A percentile compares a stretch with the other conserved stretches of the same genome.
Evolutionary conservation across 2,888 invertebrate species (phyloP).

Genomic region (Trichopoda pennipes): DNA sequence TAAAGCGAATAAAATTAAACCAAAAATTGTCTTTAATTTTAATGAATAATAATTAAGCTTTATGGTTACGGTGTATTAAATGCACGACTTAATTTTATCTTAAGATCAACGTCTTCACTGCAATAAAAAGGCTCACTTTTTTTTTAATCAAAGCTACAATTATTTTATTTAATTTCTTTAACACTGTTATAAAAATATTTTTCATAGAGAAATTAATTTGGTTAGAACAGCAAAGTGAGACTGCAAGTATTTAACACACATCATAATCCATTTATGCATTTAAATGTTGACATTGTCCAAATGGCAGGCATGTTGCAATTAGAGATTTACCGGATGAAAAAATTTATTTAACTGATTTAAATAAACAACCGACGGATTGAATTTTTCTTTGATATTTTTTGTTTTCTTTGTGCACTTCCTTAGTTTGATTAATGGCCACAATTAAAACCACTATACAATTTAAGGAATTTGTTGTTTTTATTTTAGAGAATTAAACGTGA

Average conservation of each 20-base stretch:
- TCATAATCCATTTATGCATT: neutral
- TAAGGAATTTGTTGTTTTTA: slow-evolving; percentile 15
- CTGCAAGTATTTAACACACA: slow-evolving; percentile 1
- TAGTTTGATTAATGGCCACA: slow-evolving; percentile 39
- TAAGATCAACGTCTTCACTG: too few relatives aligned
- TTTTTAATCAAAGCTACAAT: too few relatives aligned
- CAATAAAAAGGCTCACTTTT: too few relatives aligned
- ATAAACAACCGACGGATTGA: slow-evolving; percentile 46
- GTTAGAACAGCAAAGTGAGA: neutral
- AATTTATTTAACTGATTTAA: neutral
- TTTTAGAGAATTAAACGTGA: slow-evolving; percentile 20
- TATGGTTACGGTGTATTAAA: too few relatives aligned
- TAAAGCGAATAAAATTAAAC: too few relatives aligned
- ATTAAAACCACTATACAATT: slow-evolving; percentile 27
- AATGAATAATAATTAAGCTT: too few relatives aligned
- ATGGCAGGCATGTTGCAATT: slow-evolving; percentile 1
- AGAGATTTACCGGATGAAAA: neutral
- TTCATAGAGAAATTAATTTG: neutral
- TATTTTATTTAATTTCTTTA: too few relatives aligned
- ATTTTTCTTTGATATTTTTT: slow-evolving; percentile 21
- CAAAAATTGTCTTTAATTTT: too few relatives aligned
- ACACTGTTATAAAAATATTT: too few relatives aligned
- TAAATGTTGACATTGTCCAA: neutral
- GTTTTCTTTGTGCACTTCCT: neutral
- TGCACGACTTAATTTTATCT: too few relatives aligned